These are phyloP conservation scores for Laticauda colubrina DNA, from an alignment of 2,113 vertebrate genomes.

Conservation along the genomic window DNA sequence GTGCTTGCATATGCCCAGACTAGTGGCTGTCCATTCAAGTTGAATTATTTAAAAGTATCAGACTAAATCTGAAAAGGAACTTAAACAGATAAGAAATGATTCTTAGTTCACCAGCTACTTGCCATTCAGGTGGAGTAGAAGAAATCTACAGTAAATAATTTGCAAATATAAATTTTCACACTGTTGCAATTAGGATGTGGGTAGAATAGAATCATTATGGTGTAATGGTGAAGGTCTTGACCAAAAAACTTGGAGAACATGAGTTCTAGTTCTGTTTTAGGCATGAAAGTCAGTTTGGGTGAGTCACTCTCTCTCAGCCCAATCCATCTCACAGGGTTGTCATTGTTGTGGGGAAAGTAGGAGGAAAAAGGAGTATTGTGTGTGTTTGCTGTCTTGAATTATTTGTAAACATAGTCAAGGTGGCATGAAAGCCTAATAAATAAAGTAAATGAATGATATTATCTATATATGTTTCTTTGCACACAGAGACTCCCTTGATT, in stretches of 20 bases:
- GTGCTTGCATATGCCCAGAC: neutral
- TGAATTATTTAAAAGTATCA: neutral
- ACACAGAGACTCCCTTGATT: conserved; percentile 15
- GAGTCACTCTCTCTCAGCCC: neutral
- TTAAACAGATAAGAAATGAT: neutral
- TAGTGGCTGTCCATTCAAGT: neutral
- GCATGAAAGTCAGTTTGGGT: neutral
- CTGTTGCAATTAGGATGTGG: no score
- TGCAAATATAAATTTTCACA: neutral
- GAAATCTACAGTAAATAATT: neutral
- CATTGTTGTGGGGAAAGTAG: neutral
- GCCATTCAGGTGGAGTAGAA: neutral
- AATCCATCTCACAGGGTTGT: neutral
- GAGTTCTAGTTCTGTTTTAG: neutral
- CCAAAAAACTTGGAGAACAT: neutral
- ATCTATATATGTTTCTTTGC: neutral
- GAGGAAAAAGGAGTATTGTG: neutral
- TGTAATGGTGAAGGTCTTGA: neutral
- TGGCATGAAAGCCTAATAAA: neutral
- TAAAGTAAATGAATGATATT: neutral
- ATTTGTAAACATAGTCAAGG: neutral
- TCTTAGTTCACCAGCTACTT: neutral
- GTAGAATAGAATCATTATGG: neutral
- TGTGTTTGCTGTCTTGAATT: neutral
- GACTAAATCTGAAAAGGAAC: neutral